A percentile compares a stretch with the other conserved stretches of the same genome.
Conservation (phyloP, 2,888 invertebrate species). For the Andrena chrysosceles region DNA sequence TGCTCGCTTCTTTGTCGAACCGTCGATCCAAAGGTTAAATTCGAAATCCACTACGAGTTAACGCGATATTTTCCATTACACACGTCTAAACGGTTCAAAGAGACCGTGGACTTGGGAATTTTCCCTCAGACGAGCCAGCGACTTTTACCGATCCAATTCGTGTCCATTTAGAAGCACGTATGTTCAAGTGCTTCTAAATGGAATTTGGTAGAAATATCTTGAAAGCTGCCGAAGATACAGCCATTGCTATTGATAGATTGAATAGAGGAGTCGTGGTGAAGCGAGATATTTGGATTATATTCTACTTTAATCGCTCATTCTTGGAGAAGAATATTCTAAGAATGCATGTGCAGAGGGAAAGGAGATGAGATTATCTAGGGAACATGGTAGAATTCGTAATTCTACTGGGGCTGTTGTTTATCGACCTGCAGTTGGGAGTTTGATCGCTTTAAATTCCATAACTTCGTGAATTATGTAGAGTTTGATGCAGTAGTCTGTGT, state of each 20-base stretch:
- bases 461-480: neutral
- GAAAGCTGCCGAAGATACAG: too few relatives aligned
- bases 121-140: too few relatives aligned
- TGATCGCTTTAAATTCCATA: neutral
- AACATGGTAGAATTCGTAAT: neutral
- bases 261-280: too few relatives aligned
- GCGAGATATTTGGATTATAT: too few relatives aligned
- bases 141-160: too few relatives aligned
- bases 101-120: too few relatives aligned
- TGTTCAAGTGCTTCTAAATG: too few relatives aligned
- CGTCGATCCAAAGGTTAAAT: conserved; percentile 67
- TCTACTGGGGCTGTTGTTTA: neutral
- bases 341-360: neutral
- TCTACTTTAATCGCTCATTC: too few relatives aligned
- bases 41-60: conserved; percentile 46
- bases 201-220: too few relatives aligned
- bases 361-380: conserved; percentile 1
- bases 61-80: conserved; percentile 18
- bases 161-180: too few relatives aligned
- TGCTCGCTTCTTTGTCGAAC: conserved; percentile 65
- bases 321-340: too few relatives aligned
- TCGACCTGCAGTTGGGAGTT: neutral
- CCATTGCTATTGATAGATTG: too few relatives aligned
- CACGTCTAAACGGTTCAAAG: neutral
- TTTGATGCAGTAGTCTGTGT: neutral